Evolutionary conservation across 2,113 vertebrate species (phyloP).

Genomic region (Promerops cafer): DNA sequence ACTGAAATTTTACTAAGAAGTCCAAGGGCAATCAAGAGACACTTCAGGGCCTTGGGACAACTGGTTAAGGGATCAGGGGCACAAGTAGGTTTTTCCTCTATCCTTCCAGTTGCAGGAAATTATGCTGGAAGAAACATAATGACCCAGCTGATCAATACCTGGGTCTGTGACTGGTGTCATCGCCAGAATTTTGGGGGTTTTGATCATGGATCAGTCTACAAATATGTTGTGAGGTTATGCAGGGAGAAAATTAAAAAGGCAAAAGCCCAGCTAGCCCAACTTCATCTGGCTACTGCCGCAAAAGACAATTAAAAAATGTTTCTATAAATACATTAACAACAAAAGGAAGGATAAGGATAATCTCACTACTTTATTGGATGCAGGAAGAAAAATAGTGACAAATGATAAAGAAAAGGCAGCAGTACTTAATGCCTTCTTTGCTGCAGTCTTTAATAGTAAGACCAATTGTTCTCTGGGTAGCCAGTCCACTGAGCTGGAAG

Average conservation of each 20-base stretch:
- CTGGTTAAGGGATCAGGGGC: not conserved
- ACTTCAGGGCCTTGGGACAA: not conserved
- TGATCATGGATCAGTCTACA: no score
- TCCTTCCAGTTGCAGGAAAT: not conserved
- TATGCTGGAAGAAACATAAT: not conserved
- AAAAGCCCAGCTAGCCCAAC: not conserved
- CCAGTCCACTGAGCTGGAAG: no score
- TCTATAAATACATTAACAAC: not conserved
- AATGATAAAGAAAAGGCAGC: not conserved
- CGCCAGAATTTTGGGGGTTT: no score
- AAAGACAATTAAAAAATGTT: not conserved
- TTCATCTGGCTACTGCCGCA: not conserved
- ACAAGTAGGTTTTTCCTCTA: not conserved
- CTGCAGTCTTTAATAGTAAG: not conserved
- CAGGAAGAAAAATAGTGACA: not conserved
- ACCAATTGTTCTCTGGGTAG: not conserved
- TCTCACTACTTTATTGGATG: not conserved
- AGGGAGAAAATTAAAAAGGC: not conserved
- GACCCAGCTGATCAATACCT: not conserved
- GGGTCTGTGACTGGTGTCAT: not conserved
- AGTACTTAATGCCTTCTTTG: no score
- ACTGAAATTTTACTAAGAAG: not conserved
- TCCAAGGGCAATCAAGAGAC: not conserved
- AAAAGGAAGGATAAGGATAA: not conserved
- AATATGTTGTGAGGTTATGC: not conserved